Base-by-base conservation (phyloP, 2,113 vertebrate species). In the Sorex fumeus region DNA sequence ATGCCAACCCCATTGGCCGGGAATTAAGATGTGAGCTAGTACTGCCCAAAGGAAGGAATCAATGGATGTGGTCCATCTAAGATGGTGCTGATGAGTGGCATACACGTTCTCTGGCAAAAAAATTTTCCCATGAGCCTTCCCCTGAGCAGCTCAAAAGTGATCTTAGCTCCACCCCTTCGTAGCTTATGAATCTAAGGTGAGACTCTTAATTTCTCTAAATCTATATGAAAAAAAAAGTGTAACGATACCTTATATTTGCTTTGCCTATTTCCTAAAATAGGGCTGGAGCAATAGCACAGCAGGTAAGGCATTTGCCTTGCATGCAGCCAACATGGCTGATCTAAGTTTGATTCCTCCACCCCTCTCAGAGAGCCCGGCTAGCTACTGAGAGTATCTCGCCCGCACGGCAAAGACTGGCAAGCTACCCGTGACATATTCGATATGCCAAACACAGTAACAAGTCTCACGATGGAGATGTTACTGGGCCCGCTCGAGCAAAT, bases 201-300 rank as follows among this genome's bases (percentile, higher is more conserved):
- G 66, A 36, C 19, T 18, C 40, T 57, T 71, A 40, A 60, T 66
- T 82, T n/a, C 77, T 10, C 43, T 30, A 47, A 93, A 62, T 82
- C 25, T n/a, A 40, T 83, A 66, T 28, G 47, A 50, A 50, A 50
- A 11, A 47, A 11, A 50, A 13, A 12, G 47, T 50, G 47, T 50
- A 50, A 50, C 13, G 13, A 10, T 50, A 50, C 9, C 47, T 50
- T 50, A 50, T 30, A 43, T 62, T 28, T 71, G 3, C 8, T 77
- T 53, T 92, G 19, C 62, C 84, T 86, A 64, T 57, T 72, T 74
- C n/a, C n/a, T n/a, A n/a, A n/a, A n/a, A n/a, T n/a, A n/a, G n/a
- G n/a, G n/a, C n/a, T n/a, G n/a, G n/a, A n/a, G n/a, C n/a, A n/a
- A n/a, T n/a, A n/a, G n/a, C n/a, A n/a, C n/a, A n/a, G n/a, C n/a